These are phyloP conservation scores for Solea solea DNA, from an alignment of 2,113 vertebrate species.

Conservation along the genomic window DNA sequence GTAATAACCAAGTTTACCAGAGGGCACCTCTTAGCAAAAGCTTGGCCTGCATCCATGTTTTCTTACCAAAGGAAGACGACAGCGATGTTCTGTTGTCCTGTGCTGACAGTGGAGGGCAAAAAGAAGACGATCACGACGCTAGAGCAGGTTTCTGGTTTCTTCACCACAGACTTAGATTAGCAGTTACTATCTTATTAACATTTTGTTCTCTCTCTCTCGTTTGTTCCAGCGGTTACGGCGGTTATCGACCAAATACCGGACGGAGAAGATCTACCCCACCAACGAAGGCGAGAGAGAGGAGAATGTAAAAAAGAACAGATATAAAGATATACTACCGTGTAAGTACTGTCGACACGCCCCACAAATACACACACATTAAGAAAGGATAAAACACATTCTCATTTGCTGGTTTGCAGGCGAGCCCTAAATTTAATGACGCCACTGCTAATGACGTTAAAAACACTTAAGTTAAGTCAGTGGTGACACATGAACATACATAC, in stretches of 20 bases:
- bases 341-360: conserved; percentile 69
- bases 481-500: background rate
- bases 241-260: conserved; percentile 97
- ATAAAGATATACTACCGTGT: conserved; percentile 99
- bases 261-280: conserved; percentile 97
- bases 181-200: too few relatives aligned
- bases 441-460: background rate
- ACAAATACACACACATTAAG: background rate
- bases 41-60: too few relatives aligned
- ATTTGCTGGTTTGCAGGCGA: background rate
- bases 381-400: background rate
- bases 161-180: too few relatives aligned
- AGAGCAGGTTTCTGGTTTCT: too few relatives aligned
- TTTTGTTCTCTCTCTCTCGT: conserved; percentile 7
- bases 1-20: too few relatives aligned
- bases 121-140: too few relatives aligned
- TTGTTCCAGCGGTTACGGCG: conserved; percentile 91
- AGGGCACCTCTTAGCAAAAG: too few relatives aligned
- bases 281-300: conserved; percentile 95
- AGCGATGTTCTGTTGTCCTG: too few relatives aligned
- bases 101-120: too few relatives aligned
- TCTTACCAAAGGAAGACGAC: too few relatives aligned
- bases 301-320: conserved; percentile 99
- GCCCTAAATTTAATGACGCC: background rate
- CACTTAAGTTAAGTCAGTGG: background rate